Evolutionary conservation across 2,888 invertebrate species (phyloP), one percentile per base, ranked within the genome.

Genomic region (Phengaris arion): DNA sequence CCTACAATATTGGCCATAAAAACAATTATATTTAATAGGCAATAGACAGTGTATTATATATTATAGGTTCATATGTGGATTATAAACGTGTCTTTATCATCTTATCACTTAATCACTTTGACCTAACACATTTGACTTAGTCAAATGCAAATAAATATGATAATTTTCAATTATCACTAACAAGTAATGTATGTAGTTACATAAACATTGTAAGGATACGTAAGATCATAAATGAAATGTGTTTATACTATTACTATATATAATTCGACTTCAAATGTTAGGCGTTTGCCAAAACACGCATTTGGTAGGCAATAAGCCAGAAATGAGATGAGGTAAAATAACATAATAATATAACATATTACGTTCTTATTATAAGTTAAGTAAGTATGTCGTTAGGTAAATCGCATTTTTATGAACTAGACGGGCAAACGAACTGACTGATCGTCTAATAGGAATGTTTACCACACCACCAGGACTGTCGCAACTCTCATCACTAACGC

Each of bases 261-360:
- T 59, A 15, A 22, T 22, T 59, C 59, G 10, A 59, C 59, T 59
- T 10, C 22, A 15, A 59, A 57, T 22, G 59, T 59, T 22, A 59
- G 22, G 22, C 12, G 64, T 64, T 64, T 64, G 64, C 64, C 64
- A 64, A 64, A 64, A 64, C 45, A 64, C 64, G 64, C 35, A 64
- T 64, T 45, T 12, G 64, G 64, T 45, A 35, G 64, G 64, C 64
- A 10, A 45, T 64, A 15, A 45, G 64, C 64, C 64, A 64, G 35
- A 64, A 45, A 12, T 64, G 12, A 35, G 35, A 35, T 64, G 12
- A 35, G 64, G 64, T 12, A 64, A 64, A 64, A 15, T 15, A 22
- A 22, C 12, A 35, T 2, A 35, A 64, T 35, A 13, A 35, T 6
- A 64, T 64, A 12, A 35, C 22, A 59, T 15, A 22, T 22, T 22